Base-by-base conservation (phyloP, 2,888 invertebrate genomes). In the Tryphoninae sp. region DNA sequence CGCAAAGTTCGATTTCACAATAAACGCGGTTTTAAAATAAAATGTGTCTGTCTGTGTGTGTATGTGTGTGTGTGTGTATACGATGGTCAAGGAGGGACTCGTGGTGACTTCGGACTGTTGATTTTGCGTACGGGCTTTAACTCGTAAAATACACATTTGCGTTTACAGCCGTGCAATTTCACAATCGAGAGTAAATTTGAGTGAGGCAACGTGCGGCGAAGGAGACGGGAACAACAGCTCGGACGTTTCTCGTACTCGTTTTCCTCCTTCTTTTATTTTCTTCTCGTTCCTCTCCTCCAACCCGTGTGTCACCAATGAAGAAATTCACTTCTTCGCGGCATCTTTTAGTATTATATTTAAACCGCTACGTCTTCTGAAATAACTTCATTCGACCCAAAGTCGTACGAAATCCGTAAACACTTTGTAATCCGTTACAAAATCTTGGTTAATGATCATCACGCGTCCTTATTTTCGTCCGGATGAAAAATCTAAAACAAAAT, bases 91-190 rank as follows among this genome's bases (percentile, higher is more conserved):
- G 11, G 9, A 13, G 45, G 11, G 11, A 16, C 49, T 77, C 51
- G 13, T 65, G 11, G 68, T 80, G 33, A 33, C 78, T 59, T 64
- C 78, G 78, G 69, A 74, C 74, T 68, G 69, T 74, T 78, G 68
- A 81, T 53, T 78, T 59, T 65, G 23, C 73, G 62, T 62, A 19
- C 22, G 51, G 61, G 22, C 19, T 80, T 74, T 53, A 71, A 81
- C 81, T 78, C 81, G 69, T 78, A 42, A 65, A 78, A 59, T 68
- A 77, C 72, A 77, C 77, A 81, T 81, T 77, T 77, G 68, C 77
- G 55, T 73, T 64, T 64, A 40, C 64, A 40, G 22, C 62, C 64
- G 7, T 74, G 74, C 23, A 74, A 81, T 78, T 78, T 77, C 81
- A 69, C 77, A 81, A 81, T 73, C 72, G 68, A 58, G 73, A 69